phyloP scores from a whole-genome alignment of 2,113 vertebrate species.

The Mesembrinibis cayennensis region DNA sequence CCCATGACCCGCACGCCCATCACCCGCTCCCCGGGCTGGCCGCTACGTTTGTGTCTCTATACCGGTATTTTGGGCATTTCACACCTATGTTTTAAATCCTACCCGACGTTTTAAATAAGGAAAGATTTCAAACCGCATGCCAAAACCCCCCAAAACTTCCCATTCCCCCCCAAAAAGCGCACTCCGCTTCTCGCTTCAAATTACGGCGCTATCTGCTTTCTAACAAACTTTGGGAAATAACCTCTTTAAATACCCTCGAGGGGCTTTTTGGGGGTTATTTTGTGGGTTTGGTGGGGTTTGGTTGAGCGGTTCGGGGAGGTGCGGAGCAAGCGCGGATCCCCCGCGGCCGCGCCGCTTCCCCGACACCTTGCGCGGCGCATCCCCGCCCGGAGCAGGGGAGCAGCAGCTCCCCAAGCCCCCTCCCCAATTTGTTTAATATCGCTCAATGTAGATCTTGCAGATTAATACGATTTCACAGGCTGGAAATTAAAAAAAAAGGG shows the following conservation, averaged over 20 bases:
- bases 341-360: background rate
- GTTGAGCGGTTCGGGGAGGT: background rate
- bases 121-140: accelerated
- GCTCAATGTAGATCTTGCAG: slow-evolving; percentile 56
- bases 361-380: background rate
- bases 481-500: background rate
- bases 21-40: background rate
- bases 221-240: background rate
- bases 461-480: slow-evolving; percentile 77
- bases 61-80: background rate
- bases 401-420: slow-evolving; percentile 39
- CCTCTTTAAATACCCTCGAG: background rate
- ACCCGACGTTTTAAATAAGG: accelerated
- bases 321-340: background rate
- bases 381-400: slow-evolving; percentile 10
- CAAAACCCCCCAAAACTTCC: background rate
- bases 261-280: background rate
- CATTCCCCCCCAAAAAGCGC: background rate
- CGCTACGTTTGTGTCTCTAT: accelerated
- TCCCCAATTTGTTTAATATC: slow-evolving; percentile 59
- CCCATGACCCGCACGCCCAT: accelerated
- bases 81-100: background rate
- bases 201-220: accelerated
- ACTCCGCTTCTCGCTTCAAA: accelerated
- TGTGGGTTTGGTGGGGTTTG: too few relatives aligned